Conservation (phyloP, 2,888 invertebrate species). For the Tetragonisca angustula region DNA sequence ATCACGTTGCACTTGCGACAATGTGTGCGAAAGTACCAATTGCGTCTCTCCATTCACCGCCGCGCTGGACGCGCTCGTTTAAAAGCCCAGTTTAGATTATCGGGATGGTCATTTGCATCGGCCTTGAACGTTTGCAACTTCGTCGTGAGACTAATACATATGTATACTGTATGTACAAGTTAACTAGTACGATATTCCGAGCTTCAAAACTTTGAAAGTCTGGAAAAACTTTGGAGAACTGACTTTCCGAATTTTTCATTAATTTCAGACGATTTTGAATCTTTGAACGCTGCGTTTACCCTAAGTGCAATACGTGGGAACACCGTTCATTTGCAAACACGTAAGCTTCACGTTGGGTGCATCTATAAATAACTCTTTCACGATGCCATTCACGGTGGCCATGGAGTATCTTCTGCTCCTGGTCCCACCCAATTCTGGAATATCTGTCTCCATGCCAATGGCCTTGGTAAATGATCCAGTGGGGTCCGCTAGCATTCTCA, state of each 20-base stretch:
- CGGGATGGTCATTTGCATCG: neutral
- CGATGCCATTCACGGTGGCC: slow-evolving; percentile 84
- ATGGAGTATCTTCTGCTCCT: slow-evolving; percentile 85
- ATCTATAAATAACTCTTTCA: slow-evolving; percentile 84
- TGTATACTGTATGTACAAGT: neutral
- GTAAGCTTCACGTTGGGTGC: slow-evolving; percentile 47
- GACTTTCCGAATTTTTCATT: too few species aligned
- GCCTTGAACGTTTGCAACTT: slow-evolving; percentile 7
- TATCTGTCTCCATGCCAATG: slow-evolving; percentile 83
- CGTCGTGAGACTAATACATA: neutral
- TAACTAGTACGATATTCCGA: too few species aligned
- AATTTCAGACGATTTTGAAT: too few species aligned
- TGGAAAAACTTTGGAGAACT: too few species aligned
- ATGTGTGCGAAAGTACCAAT: neutral
- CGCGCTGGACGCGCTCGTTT: neutral
- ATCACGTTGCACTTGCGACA: slow-evolving; percentile 16
- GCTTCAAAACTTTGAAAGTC: too few species aligned
- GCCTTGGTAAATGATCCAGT: slow-evolving; percentile 84
- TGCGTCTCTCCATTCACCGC: neutral
- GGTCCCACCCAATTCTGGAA: slow-evolving; percentile 83
- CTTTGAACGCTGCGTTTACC: neutral
- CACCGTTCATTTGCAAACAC: slow-evolving; percentile 51
- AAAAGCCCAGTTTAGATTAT: neutral
- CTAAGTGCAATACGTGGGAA: slow-evolving; percentile 52
- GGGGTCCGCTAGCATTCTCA: slow-evolving; percentile 85